Conservation (phyloP, 2,888 invertebrate species). For the Metellina segmentata region DNA sequence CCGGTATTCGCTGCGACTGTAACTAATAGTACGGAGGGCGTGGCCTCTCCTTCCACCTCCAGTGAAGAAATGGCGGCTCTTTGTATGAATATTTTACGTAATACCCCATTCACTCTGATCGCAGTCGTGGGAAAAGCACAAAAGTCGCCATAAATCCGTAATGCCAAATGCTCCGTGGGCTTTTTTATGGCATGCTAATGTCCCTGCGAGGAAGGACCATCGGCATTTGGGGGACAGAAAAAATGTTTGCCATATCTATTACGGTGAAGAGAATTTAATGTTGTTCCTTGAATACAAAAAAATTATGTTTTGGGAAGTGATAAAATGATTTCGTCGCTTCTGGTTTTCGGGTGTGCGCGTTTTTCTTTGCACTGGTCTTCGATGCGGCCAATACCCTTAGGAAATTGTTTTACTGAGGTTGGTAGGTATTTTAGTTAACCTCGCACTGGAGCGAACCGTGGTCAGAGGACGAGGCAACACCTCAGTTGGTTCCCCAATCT, state of each 20-base stretch:
- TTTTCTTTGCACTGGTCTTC: not conserved
- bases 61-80: not conserved
- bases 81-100: not conserved
- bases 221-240: not conserved
- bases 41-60: not conserved
- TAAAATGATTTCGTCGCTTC: no score
- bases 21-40: not conserved
- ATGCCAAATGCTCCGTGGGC: not conserved
- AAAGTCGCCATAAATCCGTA: not conserved
- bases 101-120: not conserved
- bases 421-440: no score
- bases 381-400: not conserved
- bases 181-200: not conserved
- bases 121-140: not conserved
- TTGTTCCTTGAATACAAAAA: no score
- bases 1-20: not conserved
- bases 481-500: no score
- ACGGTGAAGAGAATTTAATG: no score
- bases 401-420: no score
- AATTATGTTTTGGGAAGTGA: no score
- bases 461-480: no score
- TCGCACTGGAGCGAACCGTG: no score
- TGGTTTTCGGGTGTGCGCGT: not conserved
- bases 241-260: not conserved
- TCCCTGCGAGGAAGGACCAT: not conserved